A percentile compares a stretch with the other conserved stretches of the same genome.
phyloP scores from a whole-genome alignment of 2,113 vertebrate species.

The Litocranius walleri region DNA sequence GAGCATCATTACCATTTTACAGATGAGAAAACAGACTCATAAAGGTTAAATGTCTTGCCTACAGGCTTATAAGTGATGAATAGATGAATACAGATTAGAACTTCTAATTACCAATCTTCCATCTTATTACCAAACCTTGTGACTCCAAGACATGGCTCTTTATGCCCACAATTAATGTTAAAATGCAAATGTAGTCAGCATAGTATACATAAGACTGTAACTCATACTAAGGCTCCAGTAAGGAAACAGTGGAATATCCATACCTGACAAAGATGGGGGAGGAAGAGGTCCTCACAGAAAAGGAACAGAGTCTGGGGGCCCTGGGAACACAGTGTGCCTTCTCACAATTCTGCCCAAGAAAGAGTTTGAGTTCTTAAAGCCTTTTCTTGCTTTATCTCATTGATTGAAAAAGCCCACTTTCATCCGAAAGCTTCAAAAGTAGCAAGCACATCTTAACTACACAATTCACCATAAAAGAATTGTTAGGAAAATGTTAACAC shows the following conservation, averaged over 20 bases:
- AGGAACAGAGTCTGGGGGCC: background rate
- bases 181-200: background rate
- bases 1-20: background rate
- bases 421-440: background rate
- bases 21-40: conserved; percentile 23
- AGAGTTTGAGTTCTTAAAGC: background rate
- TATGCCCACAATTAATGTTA: background rate
- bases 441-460: background rate
- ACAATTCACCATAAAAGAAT: background rate
- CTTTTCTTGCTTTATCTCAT: background rate
- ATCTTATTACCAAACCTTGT: conserved; percentile 1
- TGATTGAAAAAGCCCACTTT: background rate
- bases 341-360: background rate
- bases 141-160: conserved; percentile 27
- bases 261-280: background rate
- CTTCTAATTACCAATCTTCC: conserved; percentile 38
- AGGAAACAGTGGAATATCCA: background rate
- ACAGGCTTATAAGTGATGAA: background rate
- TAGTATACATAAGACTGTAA: background rate
- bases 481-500: conserved; percentile 14
- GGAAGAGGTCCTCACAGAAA: background rate
- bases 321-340: background rate
- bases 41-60: conserved; percentile 9
- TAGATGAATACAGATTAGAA: background rate
- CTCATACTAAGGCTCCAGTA: background rate